Evolutionary conservation across 2,113 vertebrate species (phyloP).

Genomic region (Tragulus kanchil): DNA sequence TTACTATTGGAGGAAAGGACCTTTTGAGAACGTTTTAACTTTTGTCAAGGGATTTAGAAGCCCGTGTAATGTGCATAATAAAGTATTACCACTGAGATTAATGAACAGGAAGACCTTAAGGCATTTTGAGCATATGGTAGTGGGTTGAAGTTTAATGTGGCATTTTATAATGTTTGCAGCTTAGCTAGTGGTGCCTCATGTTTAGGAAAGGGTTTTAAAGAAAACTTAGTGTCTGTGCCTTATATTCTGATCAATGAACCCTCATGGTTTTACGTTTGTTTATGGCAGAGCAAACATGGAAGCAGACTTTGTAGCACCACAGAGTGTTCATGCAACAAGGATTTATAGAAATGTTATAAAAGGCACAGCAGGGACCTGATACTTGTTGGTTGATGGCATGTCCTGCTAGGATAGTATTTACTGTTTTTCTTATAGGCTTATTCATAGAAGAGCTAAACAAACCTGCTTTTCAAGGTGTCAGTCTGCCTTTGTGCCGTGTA

Average conservation of each 20-base stretch:
- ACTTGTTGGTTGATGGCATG: not conserved
- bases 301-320: not conserved
- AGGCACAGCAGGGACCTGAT: conserved; percentile 11
- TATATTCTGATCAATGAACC: not conserved
- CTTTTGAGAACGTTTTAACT: not conserved
- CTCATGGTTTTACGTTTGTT: not conserved
- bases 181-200: not conserved
- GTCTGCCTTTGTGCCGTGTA: not conserved
- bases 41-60: conserved; percentile 19
- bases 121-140: not conserved
- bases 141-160: conserved; percentile 20
- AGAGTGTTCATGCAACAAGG: not conserved
- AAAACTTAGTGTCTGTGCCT: not conserved
- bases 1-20: not conserved
- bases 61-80: not conserved
- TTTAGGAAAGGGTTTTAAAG: conserved; percentile 13
- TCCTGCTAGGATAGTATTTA: not conserved
- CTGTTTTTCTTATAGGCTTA: not conserved
- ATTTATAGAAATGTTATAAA: conserved; percentile 67
- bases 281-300: not conserved
- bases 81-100: not conserved
- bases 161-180: not conserved
- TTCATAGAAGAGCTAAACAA: conserved; percentile 65
- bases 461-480: conserved; percentile 42
- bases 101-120: not conserved